Evolutionary conservation across 1,140 invertebrate species (phyloP).

Genomic region (Dendroctonus valens): DNA sequence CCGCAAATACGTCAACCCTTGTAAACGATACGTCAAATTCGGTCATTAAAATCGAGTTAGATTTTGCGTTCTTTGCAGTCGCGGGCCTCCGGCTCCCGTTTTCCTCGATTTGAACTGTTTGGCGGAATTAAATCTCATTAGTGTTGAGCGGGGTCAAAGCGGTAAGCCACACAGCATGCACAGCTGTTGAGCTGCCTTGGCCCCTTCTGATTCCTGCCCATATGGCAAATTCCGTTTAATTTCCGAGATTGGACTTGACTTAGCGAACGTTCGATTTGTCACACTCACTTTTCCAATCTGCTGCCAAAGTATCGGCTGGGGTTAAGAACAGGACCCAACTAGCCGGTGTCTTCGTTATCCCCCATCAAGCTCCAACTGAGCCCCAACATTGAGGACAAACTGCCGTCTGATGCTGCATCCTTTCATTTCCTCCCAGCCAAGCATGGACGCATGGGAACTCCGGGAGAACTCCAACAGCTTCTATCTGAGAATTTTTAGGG

Average conservation of each 20-base stretch:
- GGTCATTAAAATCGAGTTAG: conserved; percentile 35
- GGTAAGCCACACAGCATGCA: conserved; percentile 28
- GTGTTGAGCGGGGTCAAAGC: conserved; percentile 19
- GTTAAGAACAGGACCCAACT: conserved; percentile 16
- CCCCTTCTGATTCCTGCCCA: conserved; percentile 19
- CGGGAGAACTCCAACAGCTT: too few species aligned
- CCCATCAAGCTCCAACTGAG: too few species aligned
- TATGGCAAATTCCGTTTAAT: conserved; percentile 37
- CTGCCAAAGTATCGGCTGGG: conserved; percentile 29
- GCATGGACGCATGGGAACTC: too few species aligned
- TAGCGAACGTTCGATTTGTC: conserved; percentile 39
- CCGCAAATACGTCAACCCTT: conserved; percentile 41
- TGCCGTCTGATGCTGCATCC: too few species aligned
- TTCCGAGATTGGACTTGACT: conserved; percentile 39
- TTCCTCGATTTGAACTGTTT: neutral
- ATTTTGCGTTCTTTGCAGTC: conserved; percentile 7
- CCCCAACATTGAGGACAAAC: too few species aligned
- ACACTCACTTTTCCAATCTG: conserved; percentile 40
- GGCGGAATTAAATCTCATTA: conserved; percentile 27
- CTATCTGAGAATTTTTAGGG: too few species aligned
- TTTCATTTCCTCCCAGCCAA: too few species aligned
- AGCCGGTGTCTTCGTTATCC: neutral
- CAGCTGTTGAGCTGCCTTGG: conserved; percentile 12
- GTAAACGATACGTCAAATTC: conserved; percentile 35
- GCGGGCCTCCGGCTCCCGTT: neutral